Evolutionary conservation across 1,140 invertebrate genomes (phyloP).

Genomic region (Drosophila hydei): DNA sequence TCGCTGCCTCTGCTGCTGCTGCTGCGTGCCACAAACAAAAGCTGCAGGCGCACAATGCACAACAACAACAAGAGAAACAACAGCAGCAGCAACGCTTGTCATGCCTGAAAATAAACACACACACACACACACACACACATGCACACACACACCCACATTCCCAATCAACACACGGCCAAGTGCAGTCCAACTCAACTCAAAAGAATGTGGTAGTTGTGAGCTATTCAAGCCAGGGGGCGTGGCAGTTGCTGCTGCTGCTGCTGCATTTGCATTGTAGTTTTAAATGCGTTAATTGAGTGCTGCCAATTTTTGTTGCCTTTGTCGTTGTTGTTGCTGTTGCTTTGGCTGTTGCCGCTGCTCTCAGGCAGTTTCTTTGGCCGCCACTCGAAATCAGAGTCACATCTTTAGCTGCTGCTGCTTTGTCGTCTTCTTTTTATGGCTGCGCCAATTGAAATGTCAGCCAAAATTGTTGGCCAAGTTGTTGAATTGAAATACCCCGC

Average conservation of each 20-base stretch:
- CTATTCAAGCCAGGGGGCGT: not conserved
- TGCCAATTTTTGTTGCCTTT: constrained; percentile 49
- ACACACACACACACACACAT: constrained; percentile 10
- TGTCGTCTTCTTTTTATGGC: constrained; percentile 41
- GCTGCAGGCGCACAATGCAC: constrained; percentile 59
- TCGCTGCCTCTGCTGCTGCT: constrained; percentile 31
- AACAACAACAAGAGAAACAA: constrained; percentile 18
- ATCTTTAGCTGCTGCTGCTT: constrained; percentile 19
- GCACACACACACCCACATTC: constrained; percentile 11
- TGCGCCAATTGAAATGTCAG: constrained; percentile 71
- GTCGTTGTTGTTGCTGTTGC: constrained; percentile 25
- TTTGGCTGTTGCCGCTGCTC: not conserved
- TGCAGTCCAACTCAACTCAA: constrained; percentile 25
- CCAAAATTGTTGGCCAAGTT: constrained; percentile 50
- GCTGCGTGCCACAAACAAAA: constrained; percentile 75
- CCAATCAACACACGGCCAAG: constrained; percentile 35
- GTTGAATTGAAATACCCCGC: not conserved
- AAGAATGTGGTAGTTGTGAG: not conserved
- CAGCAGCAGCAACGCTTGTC: constrained; percentile 42
- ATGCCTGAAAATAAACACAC: constrained; percentile 63
- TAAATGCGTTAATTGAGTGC: constrained; percentile 81
- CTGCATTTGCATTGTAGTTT: constrained; percentile 56
- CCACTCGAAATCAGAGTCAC: constrained; percentile 23
- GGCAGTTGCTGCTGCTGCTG: constrained; percentile 24
- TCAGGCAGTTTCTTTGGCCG: constrained; percentile 6